Percentiles rank a stretch among this genome's conserved stretches.
These are phyloP conservation scores for Amphilophus citrinellus DNA, from an alignment of 2,113 vertebrate genomes.

Conservation along the genomic window DNA sequence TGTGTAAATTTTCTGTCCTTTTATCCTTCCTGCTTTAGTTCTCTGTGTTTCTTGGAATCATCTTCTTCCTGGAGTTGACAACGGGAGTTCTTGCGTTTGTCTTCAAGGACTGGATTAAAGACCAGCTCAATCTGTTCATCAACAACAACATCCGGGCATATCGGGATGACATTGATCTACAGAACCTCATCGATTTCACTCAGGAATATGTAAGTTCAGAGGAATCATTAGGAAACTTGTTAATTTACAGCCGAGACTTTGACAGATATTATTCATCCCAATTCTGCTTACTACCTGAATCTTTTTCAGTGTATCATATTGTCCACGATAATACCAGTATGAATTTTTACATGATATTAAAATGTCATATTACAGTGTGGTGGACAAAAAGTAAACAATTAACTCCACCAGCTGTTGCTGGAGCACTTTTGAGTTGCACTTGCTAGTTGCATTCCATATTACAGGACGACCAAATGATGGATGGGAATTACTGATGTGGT, in stretches of 20 bases:
- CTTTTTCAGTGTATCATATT: neutral
- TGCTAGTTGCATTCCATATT: no score
- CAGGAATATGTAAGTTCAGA: conserved; percentile 93
- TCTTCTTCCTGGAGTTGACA: conserved; percentile 98
- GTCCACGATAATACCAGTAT: no score
- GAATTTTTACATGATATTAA: neutral
- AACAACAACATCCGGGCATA: conserved; percentile 99
- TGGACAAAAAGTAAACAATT: no score
- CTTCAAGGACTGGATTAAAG: conserved; percentile 99
- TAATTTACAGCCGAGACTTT: accelerated
- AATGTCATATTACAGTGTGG: neutral
- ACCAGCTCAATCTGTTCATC: conserved; percentile 98
- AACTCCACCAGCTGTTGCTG: no score
- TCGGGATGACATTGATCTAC: conserved; percentile 96
- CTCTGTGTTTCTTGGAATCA: conserved; percentile 97
- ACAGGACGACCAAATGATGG: no score
- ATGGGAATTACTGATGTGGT: no score
- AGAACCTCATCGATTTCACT: conserved; percentile 99
- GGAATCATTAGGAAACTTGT: neutral
- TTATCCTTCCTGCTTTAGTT: conserved; percentile 81
- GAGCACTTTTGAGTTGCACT: no score
- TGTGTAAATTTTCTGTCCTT: neutral
- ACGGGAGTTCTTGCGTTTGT: conserved; percentile 96
- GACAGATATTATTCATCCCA: accelerated
- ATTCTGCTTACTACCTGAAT: neutral